phyloP scores from a whole-genome alignment of 2,797 vertebrate species.

The Ptychobarbus kaznakovi region DNA sequence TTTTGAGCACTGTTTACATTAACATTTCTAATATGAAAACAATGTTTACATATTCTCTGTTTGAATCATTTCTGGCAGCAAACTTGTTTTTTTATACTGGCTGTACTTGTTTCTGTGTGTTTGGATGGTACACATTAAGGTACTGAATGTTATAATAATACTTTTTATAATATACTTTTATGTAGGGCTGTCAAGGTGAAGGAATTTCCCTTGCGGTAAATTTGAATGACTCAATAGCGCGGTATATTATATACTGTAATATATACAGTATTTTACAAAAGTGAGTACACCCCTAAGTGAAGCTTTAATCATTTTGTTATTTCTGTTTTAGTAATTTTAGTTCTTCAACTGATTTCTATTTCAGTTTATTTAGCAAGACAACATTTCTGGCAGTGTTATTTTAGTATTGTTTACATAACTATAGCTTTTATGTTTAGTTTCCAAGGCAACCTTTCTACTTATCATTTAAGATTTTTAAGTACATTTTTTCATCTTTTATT shows the following conservation, averaged over 20 bases:
- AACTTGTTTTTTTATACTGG: background rate
- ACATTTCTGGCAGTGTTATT: background rate
- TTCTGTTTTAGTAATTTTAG: background rate
- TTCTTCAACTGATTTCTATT: background rate
- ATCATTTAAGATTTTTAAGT: no score
- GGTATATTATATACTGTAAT: no score
- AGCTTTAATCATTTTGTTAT: no score
- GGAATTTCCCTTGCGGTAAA: no score
- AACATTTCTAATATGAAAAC: background rate
- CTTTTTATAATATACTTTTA: background rate
- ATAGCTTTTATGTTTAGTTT: background rate
- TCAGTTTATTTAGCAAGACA: background rate
- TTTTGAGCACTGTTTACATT: conserved; percentile 7
- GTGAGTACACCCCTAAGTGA: no score
- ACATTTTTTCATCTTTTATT: background rate
- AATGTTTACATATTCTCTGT: background rate
- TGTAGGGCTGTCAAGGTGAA: no score
- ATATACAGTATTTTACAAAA: no score
- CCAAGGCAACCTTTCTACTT: no score
- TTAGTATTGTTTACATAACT: no score
- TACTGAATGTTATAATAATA: background rate
- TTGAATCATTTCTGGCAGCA: background rate
- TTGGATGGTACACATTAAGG: background rate
- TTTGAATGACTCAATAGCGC: no score
- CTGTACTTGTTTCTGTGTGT: background rate